Percentiles rank a stretch among this genome's conserved stretches.
Conservation (phyloP, 1,140 invertebrate genomes). For the Drosophila equinoxialis region DNA sequence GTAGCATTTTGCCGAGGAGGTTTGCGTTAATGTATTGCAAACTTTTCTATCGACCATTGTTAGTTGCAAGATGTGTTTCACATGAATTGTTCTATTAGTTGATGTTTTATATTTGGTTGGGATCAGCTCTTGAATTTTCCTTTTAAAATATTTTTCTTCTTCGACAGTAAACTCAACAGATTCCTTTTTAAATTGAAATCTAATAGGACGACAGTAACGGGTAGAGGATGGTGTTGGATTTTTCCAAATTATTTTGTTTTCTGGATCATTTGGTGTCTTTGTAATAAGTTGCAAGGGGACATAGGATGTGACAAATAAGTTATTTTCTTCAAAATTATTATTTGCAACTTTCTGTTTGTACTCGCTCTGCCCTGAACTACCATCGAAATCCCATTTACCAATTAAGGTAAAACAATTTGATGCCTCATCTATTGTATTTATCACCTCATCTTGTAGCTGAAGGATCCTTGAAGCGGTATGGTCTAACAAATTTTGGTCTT, state of each 20-base stretch:
- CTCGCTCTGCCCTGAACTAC: no score
- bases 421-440: background rate
- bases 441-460: background rate
- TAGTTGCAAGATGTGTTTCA: background rate
- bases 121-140: background rate
- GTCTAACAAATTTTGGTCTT: conserved; percentile 2
- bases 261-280: no score
- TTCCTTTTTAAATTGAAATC: background rate
- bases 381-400: background rate
- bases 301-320: conserved; percentile 19
- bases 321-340: conserved; percentile 21
- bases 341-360: conserved; percentile 19
- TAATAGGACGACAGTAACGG: no score
- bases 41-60: background rate
- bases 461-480: conserved; percentile 3
- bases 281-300: conserved; percentile 4
- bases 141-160: background rate
- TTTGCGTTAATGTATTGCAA: conserved; percentile 3
- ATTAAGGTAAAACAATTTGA: background rate
- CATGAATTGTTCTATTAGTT: conserved; percentile 1
- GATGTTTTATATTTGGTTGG: background rate
- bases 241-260: background rate
- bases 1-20: background rate
- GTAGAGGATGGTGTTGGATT: no score
- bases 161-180: conserved; percentile 6